Conservation (phyloP, 2,113 vertebrate species). For the Cyanoramphus novaezelandiae region DNA sequence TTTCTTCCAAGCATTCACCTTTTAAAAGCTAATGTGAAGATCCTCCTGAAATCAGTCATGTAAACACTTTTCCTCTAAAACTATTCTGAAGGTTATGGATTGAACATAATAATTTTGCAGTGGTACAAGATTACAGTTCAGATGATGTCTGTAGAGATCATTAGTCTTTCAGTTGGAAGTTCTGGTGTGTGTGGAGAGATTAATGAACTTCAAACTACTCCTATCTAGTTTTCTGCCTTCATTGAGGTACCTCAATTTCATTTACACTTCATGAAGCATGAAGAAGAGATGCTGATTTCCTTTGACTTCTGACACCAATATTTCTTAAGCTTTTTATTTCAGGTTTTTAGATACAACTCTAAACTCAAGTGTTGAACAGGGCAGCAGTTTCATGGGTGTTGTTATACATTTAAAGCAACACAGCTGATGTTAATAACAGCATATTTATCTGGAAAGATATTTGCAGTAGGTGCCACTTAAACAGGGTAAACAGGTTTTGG, state of each 20-base stretch:
- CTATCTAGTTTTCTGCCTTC: neutral
- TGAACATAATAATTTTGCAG: neutral
- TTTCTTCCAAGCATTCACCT: neutral
- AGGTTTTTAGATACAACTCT: neutral
- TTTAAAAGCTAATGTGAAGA: neutral
- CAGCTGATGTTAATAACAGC: neutral
- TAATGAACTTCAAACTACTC: neutral
- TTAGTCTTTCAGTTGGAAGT: neutral
- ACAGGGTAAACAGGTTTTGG: neutral
- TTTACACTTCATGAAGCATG: constrained; percentile 16
- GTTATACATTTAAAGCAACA: neutral
- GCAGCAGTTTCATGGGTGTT: neutral
- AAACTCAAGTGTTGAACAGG: neutral
- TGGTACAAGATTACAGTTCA: neutral
- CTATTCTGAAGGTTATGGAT: neutral
- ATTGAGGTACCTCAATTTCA: neutral
- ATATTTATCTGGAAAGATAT: neutral
- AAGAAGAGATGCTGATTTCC: constrained; percentile 8
- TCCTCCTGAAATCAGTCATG: neutral
- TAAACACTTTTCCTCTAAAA: neutral
- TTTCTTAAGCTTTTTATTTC: constrained; percentile 47
- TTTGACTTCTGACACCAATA: constrained; percentile 21
- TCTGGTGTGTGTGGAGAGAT: neutral
- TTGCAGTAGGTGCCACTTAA: neutral
- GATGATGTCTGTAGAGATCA: neutral